Evolutionary conservation across 2,888 invertebrate genomes (phyloP).

Genomic region (Laspeyria flexula): DNA sequence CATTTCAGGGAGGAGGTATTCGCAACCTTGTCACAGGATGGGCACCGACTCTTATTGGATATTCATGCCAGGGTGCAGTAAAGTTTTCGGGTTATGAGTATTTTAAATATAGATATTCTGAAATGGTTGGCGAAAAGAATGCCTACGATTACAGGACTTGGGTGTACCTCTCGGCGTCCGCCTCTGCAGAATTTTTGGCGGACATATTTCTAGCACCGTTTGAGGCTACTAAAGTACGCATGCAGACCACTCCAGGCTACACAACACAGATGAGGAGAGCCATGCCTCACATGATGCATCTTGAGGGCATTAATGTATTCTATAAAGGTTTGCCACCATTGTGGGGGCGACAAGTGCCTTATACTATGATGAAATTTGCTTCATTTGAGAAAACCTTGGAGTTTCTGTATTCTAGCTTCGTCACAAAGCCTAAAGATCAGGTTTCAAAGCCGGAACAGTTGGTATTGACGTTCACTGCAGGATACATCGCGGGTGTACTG

Average conservation of each 20-base stretch:
- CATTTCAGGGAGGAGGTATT: constrained; percentile 90
- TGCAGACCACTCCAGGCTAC: constrained; percentile 93
- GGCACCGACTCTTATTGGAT: constrained; percentile 95
- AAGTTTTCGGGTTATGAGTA: constrained; percentile 96
- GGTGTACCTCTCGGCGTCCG: constrained; percentile 93
- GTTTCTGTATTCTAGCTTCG: constrained; percentile 87
- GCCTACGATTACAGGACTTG: constrained; percentile 92
- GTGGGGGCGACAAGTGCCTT: constrained; percentile 94
- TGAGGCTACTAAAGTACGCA: constrained; percentile 92
- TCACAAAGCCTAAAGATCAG: constrained; percentile 92
- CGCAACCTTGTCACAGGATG: constrained; percentile 93
- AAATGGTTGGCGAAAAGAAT: constrained; percentile 90
- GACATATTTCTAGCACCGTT: constrained; percentile 92
- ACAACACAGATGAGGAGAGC: constrained; percentile 89
- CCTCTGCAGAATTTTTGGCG: constrained; percentile 95
- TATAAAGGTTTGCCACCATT: constrained; percentile 94
- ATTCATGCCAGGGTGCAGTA: constrained; percentile 90
- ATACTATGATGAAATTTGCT: constrained; percentile 98
- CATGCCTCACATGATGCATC: constrained; percentile 90
- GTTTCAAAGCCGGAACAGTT: constrained; percentile 94
- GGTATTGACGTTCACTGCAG: constrained; percentile 94
- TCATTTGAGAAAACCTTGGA: constrained; percentile 96
- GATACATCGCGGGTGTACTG: constrained; percentile 97
- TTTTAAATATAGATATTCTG: constrained; percentile 92
- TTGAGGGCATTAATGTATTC: constrained; percentile 92